Base-by-base conservation (phyloP, 1,140 invertebrate species). In the Pomacea maculata region DNA sequence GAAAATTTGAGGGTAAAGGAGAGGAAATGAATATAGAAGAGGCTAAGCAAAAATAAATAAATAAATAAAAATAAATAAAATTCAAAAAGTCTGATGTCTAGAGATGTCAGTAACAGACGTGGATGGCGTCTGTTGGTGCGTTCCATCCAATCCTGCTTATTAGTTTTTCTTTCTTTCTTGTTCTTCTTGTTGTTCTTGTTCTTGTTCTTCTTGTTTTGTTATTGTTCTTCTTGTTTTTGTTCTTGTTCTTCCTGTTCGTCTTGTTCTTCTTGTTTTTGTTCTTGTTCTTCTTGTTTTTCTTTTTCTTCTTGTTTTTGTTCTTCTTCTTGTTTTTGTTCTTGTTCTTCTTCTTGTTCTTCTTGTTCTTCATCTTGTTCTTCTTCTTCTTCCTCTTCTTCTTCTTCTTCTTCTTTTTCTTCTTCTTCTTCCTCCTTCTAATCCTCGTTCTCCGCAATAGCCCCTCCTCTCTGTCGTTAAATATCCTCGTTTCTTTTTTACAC, bases 241-340 rank as follows among this genome's bases (percentile, higher is more conserved):
- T 73, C 71, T 45, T 34, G 12, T 73, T 73, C 71, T 73, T 73
- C 29, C 1, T 73, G 34, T 34, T 25, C 45, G 45, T 72, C 71
- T 72, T 72, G 29, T 72, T 72, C 71, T 72, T 72, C 29, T 72
- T 72, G 29, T 72, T 34, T 25, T 73, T 73, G 17, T 73, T 73
- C 34, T 73, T 73, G 17, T 45, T 73, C 71, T 73, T 34, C 71
- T 45, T 73, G 34, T 34, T 73, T 73, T 34, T 73, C 29, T 73
- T 45, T 45, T 72, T 21, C 54, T 19, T 72, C 54, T 11, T 11
- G 54, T 19, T 75, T 54, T 52, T 21, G 11, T 75, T 75, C 52
- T 12, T 21, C 17, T 52, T 15, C n/a, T 57, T 54, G 29, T 34
- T 55, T 54, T 10, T 19, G 12, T 75, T 75, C 9, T 57, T 55